These are phyloP conservation scores for Cydia strobilella DNA, from an alignment of 1,140 invertebrate species.

Conservation along the genomic window DNA sequence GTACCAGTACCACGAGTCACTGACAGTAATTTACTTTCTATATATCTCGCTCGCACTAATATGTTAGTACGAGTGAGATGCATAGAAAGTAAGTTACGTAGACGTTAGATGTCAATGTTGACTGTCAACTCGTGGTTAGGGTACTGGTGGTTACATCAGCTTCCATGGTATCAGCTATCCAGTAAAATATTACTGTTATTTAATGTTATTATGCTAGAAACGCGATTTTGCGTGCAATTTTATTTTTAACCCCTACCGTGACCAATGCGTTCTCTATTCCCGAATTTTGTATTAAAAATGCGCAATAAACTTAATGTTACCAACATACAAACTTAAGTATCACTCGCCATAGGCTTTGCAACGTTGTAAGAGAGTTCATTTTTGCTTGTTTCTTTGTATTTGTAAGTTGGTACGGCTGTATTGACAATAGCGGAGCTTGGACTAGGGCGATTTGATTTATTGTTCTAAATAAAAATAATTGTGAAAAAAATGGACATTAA, in stretches of 20 bases:
- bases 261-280: slow-evolving; percentile 48
- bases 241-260: slow-evolving; percentile 53
- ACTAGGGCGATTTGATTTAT: slow-evolving; percentile 28
- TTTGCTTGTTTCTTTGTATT: not conserved
- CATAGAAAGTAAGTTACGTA: too few relatives aligned
- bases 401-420: not conserved
- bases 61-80: too few relatives aligned
- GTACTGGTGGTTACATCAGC: too few relatives aligned
- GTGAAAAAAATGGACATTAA: slow-evolving; percentile 12
- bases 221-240: slow-evolving; percentile 38
- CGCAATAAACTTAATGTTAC: slow-evolving; percentile 40
- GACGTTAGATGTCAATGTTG: too few relatives aligned
- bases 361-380: not conserved
- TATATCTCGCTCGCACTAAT: too few relatives aligned
- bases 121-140: too few relatives aligned
- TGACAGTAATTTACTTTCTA: too few relatives aligned
- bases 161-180: not conserved
- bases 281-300: slow-evolving; percentile 40
- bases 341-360: not conserved
- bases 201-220: slow-evolving; percentile 3
- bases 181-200: not conserved
- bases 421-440: slow-evolving; percentile 15
- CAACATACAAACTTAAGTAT: slow-evolving; percentile 28
- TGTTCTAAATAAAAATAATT: slow-evolving; percentile 18
- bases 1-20: too few relatives aligned